These are phyloP conservation scores for Harmothoe impar DNA, from an alignment of 2,888 invertebrate species.

Conservation along the genomic window DNA sequence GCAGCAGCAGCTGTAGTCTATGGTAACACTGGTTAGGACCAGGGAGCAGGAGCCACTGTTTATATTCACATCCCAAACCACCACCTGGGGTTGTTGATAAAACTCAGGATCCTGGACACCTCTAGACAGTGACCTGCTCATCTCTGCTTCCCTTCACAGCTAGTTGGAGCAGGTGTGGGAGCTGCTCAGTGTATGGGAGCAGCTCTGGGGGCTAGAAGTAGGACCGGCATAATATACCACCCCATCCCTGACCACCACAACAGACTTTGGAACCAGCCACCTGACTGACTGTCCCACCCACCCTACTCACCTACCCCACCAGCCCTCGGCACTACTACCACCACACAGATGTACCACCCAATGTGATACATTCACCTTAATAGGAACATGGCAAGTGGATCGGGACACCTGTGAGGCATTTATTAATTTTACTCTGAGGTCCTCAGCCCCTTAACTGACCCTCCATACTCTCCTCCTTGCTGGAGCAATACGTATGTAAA, in stretches of 20 bases:
- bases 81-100: no score
- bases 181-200: background rate
- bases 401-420: background rate
- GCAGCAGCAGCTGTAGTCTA: background rate
- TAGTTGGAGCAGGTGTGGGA: background rate
- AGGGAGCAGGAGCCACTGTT: no score
- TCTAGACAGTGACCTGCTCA: background rate
- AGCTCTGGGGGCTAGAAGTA: background rate
- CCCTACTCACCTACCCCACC: slow-evolving; percentile 15
- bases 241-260: background rate
- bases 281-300: background rate
- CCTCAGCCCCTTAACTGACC: background rate
- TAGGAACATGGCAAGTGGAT: no score
- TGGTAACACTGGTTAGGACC: no score
- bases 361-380: no score
- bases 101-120: no score
- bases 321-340: background rate
- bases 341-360: background rate
- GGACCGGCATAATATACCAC: background rate
- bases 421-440: background rate
- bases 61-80: no score
- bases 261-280: background rate
- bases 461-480: background rate
- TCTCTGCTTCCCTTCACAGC: background rate
- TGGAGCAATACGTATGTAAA: slow-evolving; percentile 16